Base-by-base conservation (phyloP, 2,797 vertebrate species). In the Artibeus jamaicensis region DNA sequence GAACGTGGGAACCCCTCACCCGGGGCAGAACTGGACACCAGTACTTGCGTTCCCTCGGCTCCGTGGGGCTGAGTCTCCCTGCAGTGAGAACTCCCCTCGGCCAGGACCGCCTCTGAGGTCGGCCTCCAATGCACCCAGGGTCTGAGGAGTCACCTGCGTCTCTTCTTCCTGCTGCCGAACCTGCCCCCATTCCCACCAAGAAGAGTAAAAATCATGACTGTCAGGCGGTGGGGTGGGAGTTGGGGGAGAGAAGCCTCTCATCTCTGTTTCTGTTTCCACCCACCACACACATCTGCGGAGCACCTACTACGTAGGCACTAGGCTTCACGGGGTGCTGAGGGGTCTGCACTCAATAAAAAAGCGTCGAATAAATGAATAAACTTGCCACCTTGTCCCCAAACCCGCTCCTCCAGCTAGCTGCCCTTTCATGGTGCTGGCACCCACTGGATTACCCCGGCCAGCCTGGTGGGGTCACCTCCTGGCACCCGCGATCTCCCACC, bases 11-110 rank as follows among this genome's bases (percentile, higher is more conserved):
- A n/a, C 65, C 78, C 2, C 0, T 6, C 21, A 12, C 46, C 24
- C 48, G 32, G 74, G 46, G 53, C 53, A 44, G 68, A 24, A 3
- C 32, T 8, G 9, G 42, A 24, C 19, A 22, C 50, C 19, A 3
- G 14, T 0, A 2, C 48, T 37, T 18, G 5, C 42, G 42, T 46
- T 32, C 0, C 0, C 39, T 70, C 0, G 2, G 53, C 70, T 50
- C n/a, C 0, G 5, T 5, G 24, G 39, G 42, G 37, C 32, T 5
- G 21, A 21, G 29, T 19, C 48, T 84, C n/a, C 83, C 50, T 39
- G 39, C 18, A 26, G 7, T 5, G 2, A 22, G 34, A 21, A 3
- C 34, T 21, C 34, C n/a, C 21, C 37, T 24, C 0, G 1, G 48
- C 48, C 68, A 15, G 65, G 26, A 37, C 71, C 46, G 10, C 53